Conservation (phyloP, 2,113 vertebrate genomes). For the Perca schrenkii region DNA sequence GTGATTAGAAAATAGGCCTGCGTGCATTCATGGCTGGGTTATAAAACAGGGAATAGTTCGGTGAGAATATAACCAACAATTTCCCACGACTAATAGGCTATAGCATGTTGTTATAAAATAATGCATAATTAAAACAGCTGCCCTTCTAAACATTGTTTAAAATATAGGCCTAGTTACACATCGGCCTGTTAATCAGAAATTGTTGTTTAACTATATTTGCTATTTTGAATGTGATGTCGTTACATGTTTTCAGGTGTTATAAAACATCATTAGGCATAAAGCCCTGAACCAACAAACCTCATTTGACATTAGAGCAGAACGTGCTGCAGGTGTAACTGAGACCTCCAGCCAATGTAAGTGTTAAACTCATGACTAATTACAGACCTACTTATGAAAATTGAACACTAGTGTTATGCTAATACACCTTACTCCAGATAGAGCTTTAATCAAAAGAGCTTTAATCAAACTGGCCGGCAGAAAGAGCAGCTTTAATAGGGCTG, state of each 20-base stretch:
- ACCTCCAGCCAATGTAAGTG: conserved; percentile 83
- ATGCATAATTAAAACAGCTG: neutral
- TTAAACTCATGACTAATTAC: conserved; percentile 99
- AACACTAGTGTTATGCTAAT: conserved; percentile 99
- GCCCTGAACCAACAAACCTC: conserved; percentile 18
- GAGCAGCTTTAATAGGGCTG: conserved; percentile 42
- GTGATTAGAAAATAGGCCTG: conserved; percentile 43
- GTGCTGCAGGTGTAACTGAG: conserved; percentile 83
- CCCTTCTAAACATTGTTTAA: neutral
- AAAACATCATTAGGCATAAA: conserved; percentile 10
- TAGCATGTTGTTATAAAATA: neutral
- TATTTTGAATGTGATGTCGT: neutral
- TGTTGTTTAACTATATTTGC: neutral
- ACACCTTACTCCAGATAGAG: conserved; percentile 93
- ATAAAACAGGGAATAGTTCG: neutral
- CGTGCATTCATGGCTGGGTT: neutral
- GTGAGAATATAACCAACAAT: neutral
- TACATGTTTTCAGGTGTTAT: neutral
- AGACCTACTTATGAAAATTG: conserved; percentile 96
- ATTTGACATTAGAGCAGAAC: conserved; percentile 28
- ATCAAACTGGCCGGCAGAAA: conserved; percentile 51
- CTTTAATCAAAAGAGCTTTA: conserved; percentile 91
- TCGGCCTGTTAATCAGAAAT: neutral
- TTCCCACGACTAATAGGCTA: neutral
- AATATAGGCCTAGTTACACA: neutral